Conservation (phyloP, 2,797 vertebrate species). For the Gallirallus australis region DNA sequence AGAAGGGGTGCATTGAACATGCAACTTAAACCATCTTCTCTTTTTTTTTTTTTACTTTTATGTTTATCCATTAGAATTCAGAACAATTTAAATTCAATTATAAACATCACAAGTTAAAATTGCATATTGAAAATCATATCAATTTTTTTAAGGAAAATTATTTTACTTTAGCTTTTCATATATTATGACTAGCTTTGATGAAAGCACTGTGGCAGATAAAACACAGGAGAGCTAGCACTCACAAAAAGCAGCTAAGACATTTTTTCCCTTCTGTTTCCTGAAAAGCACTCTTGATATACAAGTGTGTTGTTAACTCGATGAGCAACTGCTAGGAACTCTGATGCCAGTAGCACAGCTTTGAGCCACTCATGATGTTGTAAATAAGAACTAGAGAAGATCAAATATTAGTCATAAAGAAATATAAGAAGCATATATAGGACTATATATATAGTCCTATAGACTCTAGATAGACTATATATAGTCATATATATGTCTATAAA, state of each 20-base stretch:
- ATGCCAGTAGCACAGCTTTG: neutral
- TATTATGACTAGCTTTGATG: neutral
- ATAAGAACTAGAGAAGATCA: neutral
- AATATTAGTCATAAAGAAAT: neutral
- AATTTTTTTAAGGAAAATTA: neutral
- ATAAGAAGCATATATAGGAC: neutral
- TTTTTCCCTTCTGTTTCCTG: neutral
- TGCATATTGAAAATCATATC: neutral
- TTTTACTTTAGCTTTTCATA: neutral
- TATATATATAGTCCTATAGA: too few species aligned
- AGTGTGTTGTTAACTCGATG: fast-evolving
- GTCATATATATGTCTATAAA: too few species aligned
- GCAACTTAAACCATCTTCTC: neutral
- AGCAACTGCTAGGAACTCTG: neutral
- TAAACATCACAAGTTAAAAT: neutral
- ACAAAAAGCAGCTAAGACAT: neutral
- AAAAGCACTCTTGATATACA: neutral
- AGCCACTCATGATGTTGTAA: neutral
- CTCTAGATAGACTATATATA: too few species aligned
- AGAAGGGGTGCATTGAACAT: neutral
- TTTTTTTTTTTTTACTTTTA: neutral
- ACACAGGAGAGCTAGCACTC: neutral
- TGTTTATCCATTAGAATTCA: neutral
- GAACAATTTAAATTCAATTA: neutral
- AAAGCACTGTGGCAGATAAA: neutral